Evolutionary conservation across 1,140 invertebrate genomes (phyloP).

Genomic region (Caerostris darwini): DNA sequence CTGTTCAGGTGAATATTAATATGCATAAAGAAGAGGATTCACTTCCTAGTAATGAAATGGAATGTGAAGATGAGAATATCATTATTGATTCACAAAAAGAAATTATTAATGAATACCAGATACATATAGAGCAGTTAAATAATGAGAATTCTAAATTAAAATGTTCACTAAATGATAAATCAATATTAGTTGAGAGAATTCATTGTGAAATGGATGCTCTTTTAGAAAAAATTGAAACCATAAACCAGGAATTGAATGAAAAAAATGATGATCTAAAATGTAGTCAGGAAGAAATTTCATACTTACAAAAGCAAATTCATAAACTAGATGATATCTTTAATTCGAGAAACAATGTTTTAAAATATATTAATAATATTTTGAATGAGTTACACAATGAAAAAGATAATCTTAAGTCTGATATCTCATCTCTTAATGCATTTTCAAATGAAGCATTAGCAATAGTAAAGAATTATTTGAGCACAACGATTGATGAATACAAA

Average conservation of each 20-base stretch:
- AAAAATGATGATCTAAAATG: slow-evolving; percentile 45
- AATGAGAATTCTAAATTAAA: slow-evolving; percentile 6
- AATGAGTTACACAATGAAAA: slow-evolving; percentile 27
- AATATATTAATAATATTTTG: background rate
- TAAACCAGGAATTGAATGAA: slow-evolving; percentile 49
- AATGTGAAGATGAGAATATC: background rate
- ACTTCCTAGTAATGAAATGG: background rate
- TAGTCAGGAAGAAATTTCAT: background rate
- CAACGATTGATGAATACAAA: background rate
- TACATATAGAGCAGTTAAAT: slow-evolving; percentile 14
- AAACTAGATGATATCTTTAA: background rate
- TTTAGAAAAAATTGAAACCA: slow-evolving; percentile 58
- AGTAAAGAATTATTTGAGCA: background rate
- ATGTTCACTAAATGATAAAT: slow-evolving; percentile 34
- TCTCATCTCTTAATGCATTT: background rate
- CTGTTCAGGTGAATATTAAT: slow-evolving; percentile 16
- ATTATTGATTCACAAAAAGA: background rate
- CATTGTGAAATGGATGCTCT: slow-evolving; percentile 70
- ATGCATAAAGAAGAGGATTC: background rate
- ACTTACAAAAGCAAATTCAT: background rate
- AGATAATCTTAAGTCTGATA: background rate
- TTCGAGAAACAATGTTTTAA: background rate
- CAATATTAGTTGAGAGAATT: slow-evolving; percentile 67
- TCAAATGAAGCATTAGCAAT: background rate
- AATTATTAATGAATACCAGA: background rate